These are phyloP conservation scores for Tapirus indicus DNA, from an alignment of 2,797 vertebrate species.

Conservation along the genomic window DNA sequence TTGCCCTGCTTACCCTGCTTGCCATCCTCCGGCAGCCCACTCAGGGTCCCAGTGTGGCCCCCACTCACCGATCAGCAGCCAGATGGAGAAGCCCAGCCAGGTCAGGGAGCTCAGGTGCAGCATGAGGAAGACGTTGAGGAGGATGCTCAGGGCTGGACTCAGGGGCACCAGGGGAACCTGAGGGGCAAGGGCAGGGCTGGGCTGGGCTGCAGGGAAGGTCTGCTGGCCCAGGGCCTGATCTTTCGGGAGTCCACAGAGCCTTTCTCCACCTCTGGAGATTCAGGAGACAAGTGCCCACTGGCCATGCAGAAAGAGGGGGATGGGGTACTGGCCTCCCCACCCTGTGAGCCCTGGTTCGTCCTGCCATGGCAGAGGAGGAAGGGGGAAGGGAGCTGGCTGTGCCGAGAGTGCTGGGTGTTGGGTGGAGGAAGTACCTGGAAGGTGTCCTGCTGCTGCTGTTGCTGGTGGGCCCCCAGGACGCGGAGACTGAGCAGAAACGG, in stretches of 20 bases:
- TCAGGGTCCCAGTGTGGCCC: background rate
- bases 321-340: background rate
- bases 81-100: constrained; percentile 95
- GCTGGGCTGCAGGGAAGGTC: background rate
- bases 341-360: background rate
- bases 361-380: background rate
- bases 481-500: constrained; percentile 92
- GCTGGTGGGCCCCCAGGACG: constrained; percentile 94
- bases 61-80: constrained; percentile 94
- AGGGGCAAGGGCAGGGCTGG: background rate
- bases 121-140: constrained; percentile 97
- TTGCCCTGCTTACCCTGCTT: background rate
- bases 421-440: constrained; percentile 92
- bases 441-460: constrained; percentile 91
- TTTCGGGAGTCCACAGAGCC: background rate
- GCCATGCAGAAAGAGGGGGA: background rate
- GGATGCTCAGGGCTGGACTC: constrained; percentile 94
- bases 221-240: background rate
- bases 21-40: background rate
- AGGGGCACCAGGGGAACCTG: constrained; percentile 97
- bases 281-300: background rate
- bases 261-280: background rate
- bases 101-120: constrained; percentile 96
- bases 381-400: background rate
- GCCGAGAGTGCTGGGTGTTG: rapidly evolving